Base-by-base conservation (phyloP, 1,140 invertebrate genomes). In the Procambarus clarkii region DNA sequence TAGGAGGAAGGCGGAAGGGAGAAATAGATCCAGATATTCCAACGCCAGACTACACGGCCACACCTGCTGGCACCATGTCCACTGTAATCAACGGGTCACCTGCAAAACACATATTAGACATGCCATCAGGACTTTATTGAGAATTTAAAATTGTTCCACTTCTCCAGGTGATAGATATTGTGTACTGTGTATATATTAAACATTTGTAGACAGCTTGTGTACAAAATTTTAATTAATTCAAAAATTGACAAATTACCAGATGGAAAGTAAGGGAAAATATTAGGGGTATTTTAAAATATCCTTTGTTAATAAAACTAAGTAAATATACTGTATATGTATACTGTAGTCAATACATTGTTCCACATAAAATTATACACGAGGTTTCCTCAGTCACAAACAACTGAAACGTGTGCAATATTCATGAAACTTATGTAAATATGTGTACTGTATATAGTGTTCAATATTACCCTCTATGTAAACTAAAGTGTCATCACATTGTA, bases 51-150 rank as follows among this genome's bases (percentile, higher is more conserved):
- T 93, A 93, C 58, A 80, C 84, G n/a, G 92, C 91, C 50, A 93
- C 91, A 2, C 92, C 88, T 21, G 81, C 89, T 0, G 82, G 91
- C 58, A 92, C 92, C 24, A 58, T 92, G 81, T 86, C 77, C 74
- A 90, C 71, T 21, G 79, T 77, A 3, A 77, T 77, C 69, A 82
- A 76, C 18, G 82, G 76, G 21, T 54, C 79, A 0, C 69, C 88
- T 24, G 86, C 90, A 11, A 92, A 92, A 69, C 92, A 93, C 76
- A 93, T 93, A 24, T 81, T 93, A 15, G 92, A 93, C n/a, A 93
- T 93, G 80, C 92, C 93, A 0, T 93, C 93, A 69, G 93, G 93
- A 50, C 83, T 93, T 2, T 93, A 93, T 79, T 93, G 85, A 93
- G 21, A 81, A 13, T 58, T 11, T 8, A 4, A 74, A 21, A 64